Conservation (phyloP, 2,888 invertebrate genomes). For the Nymphalis c-album region DNA sequence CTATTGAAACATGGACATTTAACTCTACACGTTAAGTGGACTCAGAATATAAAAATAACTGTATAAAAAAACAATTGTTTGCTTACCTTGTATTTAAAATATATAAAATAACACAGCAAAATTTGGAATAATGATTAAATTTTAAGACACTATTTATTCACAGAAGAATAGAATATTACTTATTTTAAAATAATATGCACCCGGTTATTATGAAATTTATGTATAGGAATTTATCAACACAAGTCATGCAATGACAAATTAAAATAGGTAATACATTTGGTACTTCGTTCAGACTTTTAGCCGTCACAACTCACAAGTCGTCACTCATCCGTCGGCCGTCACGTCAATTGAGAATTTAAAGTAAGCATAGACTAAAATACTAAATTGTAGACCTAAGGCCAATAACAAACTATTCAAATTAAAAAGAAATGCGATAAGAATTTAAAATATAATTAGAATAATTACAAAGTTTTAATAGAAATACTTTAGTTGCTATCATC, state of each 20-base stretch:
- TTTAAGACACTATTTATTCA: constrained; percentile 1
- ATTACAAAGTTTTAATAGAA: too few species aligned
- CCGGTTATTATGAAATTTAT: not conserved
- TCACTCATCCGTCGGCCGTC: too few species aligned
- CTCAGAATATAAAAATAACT: not conserved
- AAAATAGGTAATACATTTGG: not conserved
- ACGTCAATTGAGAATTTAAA: too few species aligned
- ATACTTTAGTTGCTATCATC: too few species aligned
- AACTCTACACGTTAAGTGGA: too few species aligned
- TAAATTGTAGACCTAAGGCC: too few species aligned
- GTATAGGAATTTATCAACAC: not conserved
- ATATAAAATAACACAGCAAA: not conserved
- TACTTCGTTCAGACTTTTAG: not conserved
- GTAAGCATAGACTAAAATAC: too few species aligned
- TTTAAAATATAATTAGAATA: too few species aligned
- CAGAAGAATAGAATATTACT: not conserved
- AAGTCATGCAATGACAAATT: constrained; percentile 4
- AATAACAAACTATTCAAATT: too few species aligned
- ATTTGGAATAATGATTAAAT: not conserved
- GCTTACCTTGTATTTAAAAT: constrained; percentile 5
- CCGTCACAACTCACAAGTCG: not conserved
- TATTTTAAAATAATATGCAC: not conserved
- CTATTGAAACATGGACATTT: too few species aligned
- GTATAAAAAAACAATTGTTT: not conserved
- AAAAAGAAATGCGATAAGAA: too few species aligned